Percentiles rank a stretch among this genome's conserved stretches.
These are phyloP conservation scores for Halictus ligatus DNA, from an alignment of 2,888 invertebrate species.

Conservation along the genomic window DNA sequence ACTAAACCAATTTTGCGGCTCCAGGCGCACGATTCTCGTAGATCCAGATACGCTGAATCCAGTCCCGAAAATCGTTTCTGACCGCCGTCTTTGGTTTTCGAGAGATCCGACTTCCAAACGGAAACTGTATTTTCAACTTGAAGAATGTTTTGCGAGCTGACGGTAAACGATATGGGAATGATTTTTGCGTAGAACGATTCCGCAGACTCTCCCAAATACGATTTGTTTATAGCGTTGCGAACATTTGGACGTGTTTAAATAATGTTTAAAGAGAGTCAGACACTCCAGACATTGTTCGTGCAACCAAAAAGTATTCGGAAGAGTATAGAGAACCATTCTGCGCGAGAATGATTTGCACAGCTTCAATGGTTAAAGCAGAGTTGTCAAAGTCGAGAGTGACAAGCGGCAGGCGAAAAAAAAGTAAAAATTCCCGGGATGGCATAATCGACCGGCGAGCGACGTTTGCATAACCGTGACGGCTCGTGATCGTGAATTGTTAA, in stretches of 20 bases:
- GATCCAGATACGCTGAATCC: not conserved
- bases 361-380: not conserved
- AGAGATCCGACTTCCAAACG: too few species aligned
- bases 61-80: not conserved
- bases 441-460: not conserved
- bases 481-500: not conserved
- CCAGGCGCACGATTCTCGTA: not conserved
- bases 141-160: not conserved
- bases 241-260: too few species aligned
- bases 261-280: too few species aligned
- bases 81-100: too few species aligned
- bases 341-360: not conserved
- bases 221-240: too few species aligned
- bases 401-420: too few species aligned
- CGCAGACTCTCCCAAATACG: too few species aligned
- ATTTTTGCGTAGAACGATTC: too few species aligned
- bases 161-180: too few species aligned
- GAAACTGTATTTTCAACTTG: not conserved
- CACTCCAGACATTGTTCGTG: too few species aligned
- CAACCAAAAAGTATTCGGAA: not conserved
- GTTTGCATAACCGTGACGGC: conserved; percentile 3
- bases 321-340: not conserved
- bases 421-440: not conserved
- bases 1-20: not conserved
- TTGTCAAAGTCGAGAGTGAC: not conserved